These are phyloP conservation scores for Amphimedon queenslandica DNA, from an alignment of 37 sponge, comb jelly and placozoan genomes.

Conservation along the genomic window DNA sequence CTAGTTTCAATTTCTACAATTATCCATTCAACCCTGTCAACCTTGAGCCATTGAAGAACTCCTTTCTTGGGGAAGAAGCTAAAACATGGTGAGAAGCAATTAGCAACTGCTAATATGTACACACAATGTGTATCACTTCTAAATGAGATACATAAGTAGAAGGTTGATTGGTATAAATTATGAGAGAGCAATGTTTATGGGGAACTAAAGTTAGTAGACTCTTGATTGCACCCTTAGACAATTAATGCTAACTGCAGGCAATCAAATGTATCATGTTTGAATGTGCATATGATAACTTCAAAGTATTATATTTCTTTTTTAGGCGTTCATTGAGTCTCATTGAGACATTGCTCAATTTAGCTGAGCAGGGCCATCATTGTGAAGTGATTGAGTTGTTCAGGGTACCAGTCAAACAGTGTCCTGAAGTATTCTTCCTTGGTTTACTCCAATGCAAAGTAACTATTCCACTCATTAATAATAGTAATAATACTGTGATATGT, in stretches of 20 bases:
- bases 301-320: neutral
- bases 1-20: constrained; percentile 86
- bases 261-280: too few relatives aligned
- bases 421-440: constrained; percentile 90
- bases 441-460: constrained; percentile 74
- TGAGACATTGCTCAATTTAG: constrained; percentile 77
- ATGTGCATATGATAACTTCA: neutral
- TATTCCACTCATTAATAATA: neutral
- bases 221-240: too few relatives aligned
- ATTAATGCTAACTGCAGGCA: too few relatives aligned
- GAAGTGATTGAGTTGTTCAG: constrained; percentile 77
- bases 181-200: too few relatives aligned
- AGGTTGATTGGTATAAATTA: too few relatives aligned
- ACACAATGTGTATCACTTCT: too few relatives aligned
- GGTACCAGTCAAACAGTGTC: constrained; percentile 84
- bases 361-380: constrained; percentile 83
- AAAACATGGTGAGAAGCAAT: constrained; percentile 57
- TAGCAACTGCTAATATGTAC: too few relatives aligned
- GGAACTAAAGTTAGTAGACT: too few relatives aligned
- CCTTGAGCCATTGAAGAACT: constrained; percentile 49
- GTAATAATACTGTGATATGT: too few relatives aligned
- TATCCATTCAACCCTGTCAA: constrained; percentile 52
- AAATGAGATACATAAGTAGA: too few relatives aligned
- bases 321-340: constrained; percentile 89
- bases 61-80: constrained; percentile 25